Evolutionary conservation across 2,113 vertebrate genomes (phyloP), one percentile per base, ranked within the genome.

Genomic region (Furnarius figulus): DNA sequence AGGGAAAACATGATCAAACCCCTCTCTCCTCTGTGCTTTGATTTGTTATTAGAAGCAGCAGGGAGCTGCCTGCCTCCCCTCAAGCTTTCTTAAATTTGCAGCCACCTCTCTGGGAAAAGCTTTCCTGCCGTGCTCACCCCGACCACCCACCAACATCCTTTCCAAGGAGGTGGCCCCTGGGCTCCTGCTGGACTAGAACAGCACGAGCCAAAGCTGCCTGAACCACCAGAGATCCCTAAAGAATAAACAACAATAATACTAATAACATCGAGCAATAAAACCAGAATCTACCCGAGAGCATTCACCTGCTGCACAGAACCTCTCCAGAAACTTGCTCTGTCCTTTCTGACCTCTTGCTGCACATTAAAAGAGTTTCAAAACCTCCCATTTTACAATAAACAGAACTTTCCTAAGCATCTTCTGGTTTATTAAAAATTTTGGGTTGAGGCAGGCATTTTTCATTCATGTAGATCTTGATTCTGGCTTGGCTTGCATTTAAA

Each of bases 31-130:
- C 72, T 77, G 53, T 62, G 53, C 55, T 58, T 75, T 81, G 71
- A 76, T 72, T 91, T 68, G 30, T 68, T 63, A 66, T 21, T 46
- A 59, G 50, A 49, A 90, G 77, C 87, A 90, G 78, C 87, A 90
- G 87, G 77, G 50, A 78, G 86, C 77, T 93, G 73, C 50, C 55
- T 83, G 77, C n/a, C 40, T 79, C 61, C 62, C 82, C 61, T 83
- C 50, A 23, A 71, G 62, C 73, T 75, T 61, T 56, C 73, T 27
- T 53, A 35, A 31, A 55, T 71, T 74, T 61, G 40, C 62, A 79
- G 27, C 15, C 55, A 13, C 24, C 31, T 35, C 56, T 35, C 40
- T 12, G 44, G 56, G 56, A 87, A 22, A 35, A 75, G n/a, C 13
- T 50, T 61, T 79, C 35, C 35, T 50, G 15, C 44, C 7, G 2